Percentiles rank a stretch among this genome's conserved stretches.
These are phyloP conservation scores for Palaemon carinicauda DNA, from an alignment of 1,140 invertebrate species.

Conservation along the genomic window DNA sequence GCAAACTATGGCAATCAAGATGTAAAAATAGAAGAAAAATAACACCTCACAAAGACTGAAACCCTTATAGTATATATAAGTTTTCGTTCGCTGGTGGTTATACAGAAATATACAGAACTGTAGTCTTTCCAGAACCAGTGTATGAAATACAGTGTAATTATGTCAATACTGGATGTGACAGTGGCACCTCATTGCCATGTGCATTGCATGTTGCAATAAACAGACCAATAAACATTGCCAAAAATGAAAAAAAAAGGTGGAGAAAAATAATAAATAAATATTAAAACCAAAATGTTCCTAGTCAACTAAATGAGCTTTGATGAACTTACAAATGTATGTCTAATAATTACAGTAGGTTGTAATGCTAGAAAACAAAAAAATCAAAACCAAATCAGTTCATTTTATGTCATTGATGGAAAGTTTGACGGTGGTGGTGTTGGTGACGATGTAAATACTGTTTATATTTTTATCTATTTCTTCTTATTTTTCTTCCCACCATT, in stretches of 20 bases:
- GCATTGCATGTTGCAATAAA: not conserved
- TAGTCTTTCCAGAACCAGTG: too few relatives aligned
- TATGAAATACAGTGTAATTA: too few relatives aligned
- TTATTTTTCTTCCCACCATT: too few relatives aligned
- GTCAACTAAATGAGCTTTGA: slow-evolving; percentile 51
- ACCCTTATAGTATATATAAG: too few relatives aligned
- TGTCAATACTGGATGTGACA: too few relatives aligned
- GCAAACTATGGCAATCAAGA: too few relatives aligned
- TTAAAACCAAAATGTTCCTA: slow-evolving; percentile 47
- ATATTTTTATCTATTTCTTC: not conserved
- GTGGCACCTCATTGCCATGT: too few relatives aligned
- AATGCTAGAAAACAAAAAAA: not conserved
- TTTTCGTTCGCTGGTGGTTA: too few relatives aligned
- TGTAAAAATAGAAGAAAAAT: too few relatives aligned
- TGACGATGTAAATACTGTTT: not conserved
- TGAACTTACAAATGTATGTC: slow-evolving; percentile 47
- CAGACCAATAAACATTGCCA: not conserved
- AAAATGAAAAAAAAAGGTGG: not conserved
- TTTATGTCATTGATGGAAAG: not conserved
- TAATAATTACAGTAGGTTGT: not conserved
- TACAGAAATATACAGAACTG: too few relatives aligned
- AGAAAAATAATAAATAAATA: slow-evolving; percentile 14
- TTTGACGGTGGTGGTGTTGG: not conserved
- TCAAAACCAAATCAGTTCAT: not conserved
- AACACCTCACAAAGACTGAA: too few relatives aligned